Percentiles rank a stretch among this genome's conserved stretches.
These are phyloP conservation scores for Augochlora pura DNA, from an alignment of 1,140 invertebrate genomes.

Conservation along the genomic window DNA sequence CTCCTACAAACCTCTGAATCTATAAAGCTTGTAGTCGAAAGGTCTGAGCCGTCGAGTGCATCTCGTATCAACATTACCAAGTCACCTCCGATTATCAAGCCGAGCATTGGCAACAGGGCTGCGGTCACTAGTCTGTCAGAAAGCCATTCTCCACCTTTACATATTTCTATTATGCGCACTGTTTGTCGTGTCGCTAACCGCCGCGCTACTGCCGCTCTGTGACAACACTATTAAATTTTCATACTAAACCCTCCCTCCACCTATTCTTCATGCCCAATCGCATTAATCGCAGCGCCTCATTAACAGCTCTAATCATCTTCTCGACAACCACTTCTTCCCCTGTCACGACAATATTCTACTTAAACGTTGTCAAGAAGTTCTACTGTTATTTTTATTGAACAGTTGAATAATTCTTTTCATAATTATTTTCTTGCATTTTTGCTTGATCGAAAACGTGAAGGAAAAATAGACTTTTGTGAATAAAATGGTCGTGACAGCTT, in stretches of 20 bases:
- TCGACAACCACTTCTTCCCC: constrained; percentile 11
- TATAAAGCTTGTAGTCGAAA: constrained; percentile 82
- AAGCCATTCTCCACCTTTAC: constrained; percentile 58
- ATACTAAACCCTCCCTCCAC: constrained; percentile 9
- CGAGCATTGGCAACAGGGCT: constrained; percentile 69
- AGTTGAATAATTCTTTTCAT: too few relatives aligned
- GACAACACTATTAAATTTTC: constrained; percentile 35
- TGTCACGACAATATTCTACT: too few relatives aligned
- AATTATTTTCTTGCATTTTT: too few relatives aligned
- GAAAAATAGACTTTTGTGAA: too few relatives aligned
- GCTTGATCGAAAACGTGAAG: too few relatives aligned
- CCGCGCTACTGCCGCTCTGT: constrained; percentile 19
- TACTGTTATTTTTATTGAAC: too few relatives aligned
- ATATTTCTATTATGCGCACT: constrained; percentile 30
- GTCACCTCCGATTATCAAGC: constrained; percentile 78
- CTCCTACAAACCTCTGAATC: constrained; percentile 90
- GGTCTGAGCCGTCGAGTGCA: constrained; percentile 78
- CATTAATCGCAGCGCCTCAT: constrained; percentile 39
- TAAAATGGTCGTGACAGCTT: too few relatives aligned
- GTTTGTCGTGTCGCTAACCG: constrained; percentile 24
- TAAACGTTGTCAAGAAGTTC: too few relatives aligned
- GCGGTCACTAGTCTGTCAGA: constrained; percentile 75
- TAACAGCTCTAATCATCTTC: constrained; percentile 28
- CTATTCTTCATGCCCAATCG: background rate
- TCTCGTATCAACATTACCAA: constrained; percentile 52